phyloP scores from a whole-genome alignment of 2,113 vertebrate species.

The Gila orcuttii region DNA sequence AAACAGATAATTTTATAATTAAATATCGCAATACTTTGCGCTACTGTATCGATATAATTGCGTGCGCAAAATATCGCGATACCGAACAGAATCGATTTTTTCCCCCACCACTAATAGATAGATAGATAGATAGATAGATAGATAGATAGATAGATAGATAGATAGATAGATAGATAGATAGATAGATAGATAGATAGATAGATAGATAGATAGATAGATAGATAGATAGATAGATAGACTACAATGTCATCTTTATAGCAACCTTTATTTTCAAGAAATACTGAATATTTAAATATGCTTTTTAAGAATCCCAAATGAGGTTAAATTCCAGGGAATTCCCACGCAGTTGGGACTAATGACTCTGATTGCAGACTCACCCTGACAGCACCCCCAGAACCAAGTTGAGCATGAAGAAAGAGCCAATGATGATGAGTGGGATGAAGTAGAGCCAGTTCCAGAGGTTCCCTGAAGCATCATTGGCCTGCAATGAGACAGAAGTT shows the following conservation, averaged over 20 bases:
- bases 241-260: neutral
- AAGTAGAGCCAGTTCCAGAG: constrained; percentile 86
- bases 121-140: no score
- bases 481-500: constrained; percentile 70
- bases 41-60: no score
- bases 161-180: no score
- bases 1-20: no score
- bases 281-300: neutral
- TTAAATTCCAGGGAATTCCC: neutral
- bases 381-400: constrained; percentile 81
- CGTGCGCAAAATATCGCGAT: no score
- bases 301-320: neutral
- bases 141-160: no score
- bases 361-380: constrained; percentile 67
- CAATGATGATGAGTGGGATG: constrained; percentile 81
- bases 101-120: no score
- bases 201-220: no score
- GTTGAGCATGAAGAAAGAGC: constrained; percentile 81
- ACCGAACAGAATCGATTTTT: no score
- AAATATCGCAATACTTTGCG: no score
- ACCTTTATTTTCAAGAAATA: neutral
- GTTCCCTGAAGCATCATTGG: constrained; percentile 92
- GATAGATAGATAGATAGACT: neutral
- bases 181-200: no score
- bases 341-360: neutral